Percentiles rank a stretch among this genome's conserved stretches.
Evolutionary conservation across 2,888 invertebrate genomes (phyloP).

Genomic region (Megamerina dolium): DNA sequence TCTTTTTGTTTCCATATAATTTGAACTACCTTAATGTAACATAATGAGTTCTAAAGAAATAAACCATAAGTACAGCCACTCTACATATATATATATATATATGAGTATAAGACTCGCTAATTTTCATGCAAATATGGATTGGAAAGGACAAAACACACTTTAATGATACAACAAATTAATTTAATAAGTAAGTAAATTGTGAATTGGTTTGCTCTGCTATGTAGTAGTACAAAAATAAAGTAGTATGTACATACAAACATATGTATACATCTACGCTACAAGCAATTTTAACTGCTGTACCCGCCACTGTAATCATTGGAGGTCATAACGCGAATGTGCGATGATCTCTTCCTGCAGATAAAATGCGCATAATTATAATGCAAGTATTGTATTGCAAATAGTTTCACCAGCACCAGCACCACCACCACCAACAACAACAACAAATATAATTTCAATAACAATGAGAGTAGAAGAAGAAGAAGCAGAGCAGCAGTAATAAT

Average conservation of each 20-base stretch:
- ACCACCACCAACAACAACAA: conserved; percentile 27
- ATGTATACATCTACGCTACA: not conserved
- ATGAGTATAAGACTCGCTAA: too few relatives aligned
- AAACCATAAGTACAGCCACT: not conserved
- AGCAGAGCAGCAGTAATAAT: conserved; percentile 22
- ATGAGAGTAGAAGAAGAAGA: too few relatives aligned
- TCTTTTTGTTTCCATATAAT: too few relatives aligned
- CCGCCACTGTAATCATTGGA: not conserved
- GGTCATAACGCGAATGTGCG: conserved; percentile 29
- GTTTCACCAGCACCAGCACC: conserved; percentile 15
- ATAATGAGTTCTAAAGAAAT: too few relatives aligned
- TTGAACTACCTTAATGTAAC: too few relatives aligned
- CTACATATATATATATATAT: conserved; percentile 9
- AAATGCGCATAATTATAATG: conserved; percentile 32
- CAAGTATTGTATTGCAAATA: conserved; percentile 1
- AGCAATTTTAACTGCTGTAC: not conserved
- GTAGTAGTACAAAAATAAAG: conserved; percentile 6
- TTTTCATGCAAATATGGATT: conserved; percentile 35
- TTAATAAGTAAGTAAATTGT: conserved; percentile 37
- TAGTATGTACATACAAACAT: conserved; percentile 15
- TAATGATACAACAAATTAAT: conserved; percentile 35
- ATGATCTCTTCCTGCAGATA: conserved; percentile 38
- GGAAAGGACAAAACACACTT: conserved; percentile 9
- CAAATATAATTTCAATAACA: too few relatives aligned
- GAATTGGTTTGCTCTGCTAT: conserved; percentile 19